Conservation (phyloP, 2,113 vertebrate genomes). For the Pavo muticus region DNA sequence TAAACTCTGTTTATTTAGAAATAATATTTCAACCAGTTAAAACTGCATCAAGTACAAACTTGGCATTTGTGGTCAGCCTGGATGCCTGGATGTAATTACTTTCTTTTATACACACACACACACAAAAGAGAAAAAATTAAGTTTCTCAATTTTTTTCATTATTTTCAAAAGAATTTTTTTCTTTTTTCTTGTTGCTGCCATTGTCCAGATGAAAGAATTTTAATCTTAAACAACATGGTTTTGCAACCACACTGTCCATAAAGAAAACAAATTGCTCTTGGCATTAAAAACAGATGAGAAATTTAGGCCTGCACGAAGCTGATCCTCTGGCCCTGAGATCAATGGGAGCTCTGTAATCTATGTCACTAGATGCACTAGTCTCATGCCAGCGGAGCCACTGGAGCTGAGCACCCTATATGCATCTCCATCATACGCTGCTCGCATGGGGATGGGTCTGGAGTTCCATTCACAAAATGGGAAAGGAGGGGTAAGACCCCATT, state of each 20-base stretch:
- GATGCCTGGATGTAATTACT: constrained; percentile 61
- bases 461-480: not conserved
- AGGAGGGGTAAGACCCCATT: not conserved
- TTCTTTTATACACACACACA: too few relatives aligned
- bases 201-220: constrained; percentile 61
- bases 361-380: fast-evolving
- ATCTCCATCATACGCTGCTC: fast-evolving
- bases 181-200: not conserved
- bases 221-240: constrained; percentile 41
- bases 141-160: constrained; percentile 10
- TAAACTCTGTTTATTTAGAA: constrained; percentile 68
- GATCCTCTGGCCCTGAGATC: not conserved
- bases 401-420: not conserved
- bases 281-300: constrained; percentile 55
- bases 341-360: constrained; percentile 18
- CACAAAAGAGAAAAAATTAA: not conserved
- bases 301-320: constrained; percentile 13
- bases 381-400: not conserved
- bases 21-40: constrained; percentile 63
- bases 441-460: not conserved
- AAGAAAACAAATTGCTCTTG: constrained; percentile 54
- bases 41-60: constrained; percentile 52
- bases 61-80: constrained; percentile 40
- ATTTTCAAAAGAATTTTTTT: constrained; percentile 44
- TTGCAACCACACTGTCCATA: constrained; percentile 31